Evolutionary conservation across 2,113 vertebrate species (phyloP).

Genomic region (Lycocorax pyrrhopterus): DNA sequence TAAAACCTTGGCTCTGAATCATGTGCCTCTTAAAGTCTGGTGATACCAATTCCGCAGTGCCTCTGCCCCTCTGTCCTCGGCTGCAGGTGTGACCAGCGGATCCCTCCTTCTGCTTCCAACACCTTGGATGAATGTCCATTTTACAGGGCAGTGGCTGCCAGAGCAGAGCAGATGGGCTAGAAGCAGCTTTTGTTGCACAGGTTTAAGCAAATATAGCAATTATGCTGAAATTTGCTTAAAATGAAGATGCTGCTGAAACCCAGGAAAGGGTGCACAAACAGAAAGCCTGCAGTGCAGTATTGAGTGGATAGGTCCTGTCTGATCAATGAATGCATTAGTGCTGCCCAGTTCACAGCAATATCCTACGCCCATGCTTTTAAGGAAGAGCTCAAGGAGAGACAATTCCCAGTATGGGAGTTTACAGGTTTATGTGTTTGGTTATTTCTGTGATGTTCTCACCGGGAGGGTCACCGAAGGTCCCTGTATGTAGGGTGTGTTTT

Average conservation of each 20-base stretch:
- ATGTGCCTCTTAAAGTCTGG: neutral
- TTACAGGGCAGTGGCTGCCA: neutral
- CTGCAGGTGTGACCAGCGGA: neutral
- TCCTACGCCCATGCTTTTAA: neutral
- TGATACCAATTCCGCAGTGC: neutral
- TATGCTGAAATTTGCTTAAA: constrained; percentile 61
- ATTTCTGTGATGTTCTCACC: neutral
- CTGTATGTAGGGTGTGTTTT: neutral
- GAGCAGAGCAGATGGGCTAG: constrained; percentile 19
- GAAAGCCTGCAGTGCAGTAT: constrained; percentile 33
- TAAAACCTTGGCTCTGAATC: neutral
- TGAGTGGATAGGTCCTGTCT: constrained; percentile 25
- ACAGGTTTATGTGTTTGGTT: neutral
- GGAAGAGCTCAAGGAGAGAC: neutral
- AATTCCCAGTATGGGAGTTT: neutral
- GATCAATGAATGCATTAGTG: neutral
- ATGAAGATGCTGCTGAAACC: constrained; percentile 54
- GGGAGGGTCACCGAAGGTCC: neutral
- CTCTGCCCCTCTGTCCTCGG: neutral
- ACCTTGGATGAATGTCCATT: neutral
- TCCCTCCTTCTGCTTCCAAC: neutral
- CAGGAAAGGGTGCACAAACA: constrained; percentile 43
- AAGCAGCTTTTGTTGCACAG: constrained; percentile 17
- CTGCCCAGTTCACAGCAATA: neutral
- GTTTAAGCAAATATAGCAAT: constrained; percentile 61